A percentile compares a stretch with the other conserved stretches of the same genome.
These are phyloP conservation scores for Ia io DNA, from an alignment of 2,113 vertebrate species.

Conservation along the genomic window DNA sequence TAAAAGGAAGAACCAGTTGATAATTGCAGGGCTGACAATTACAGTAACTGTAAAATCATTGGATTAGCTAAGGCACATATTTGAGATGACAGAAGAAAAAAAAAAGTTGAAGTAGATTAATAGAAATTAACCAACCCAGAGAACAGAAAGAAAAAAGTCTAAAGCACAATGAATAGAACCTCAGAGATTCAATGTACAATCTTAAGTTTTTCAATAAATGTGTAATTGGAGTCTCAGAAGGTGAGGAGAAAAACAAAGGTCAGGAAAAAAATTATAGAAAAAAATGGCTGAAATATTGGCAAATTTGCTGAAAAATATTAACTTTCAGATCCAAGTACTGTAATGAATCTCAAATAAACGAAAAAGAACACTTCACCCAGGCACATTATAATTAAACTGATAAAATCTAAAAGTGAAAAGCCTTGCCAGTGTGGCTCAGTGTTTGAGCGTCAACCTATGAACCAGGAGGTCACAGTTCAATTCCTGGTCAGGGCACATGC, in stretches of 20 bases:
- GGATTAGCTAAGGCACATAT: background rate
- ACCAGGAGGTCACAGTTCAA: too few species aligned
- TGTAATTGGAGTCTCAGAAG: background rate
- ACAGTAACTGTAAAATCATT: background rate
- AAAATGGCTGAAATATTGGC: background rate
- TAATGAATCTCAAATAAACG: background rate
- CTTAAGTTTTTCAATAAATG: background rate
- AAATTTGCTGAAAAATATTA: background rate
- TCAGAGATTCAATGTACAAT: background rate
- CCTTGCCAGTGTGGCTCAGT: too few species aligned
- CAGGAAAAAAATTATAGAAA: background rate
- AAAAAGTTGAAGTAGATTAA: slow-evolving; percentile 3
- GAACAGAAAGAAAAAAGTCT: background rate
- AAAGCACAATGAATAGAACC: background rate
- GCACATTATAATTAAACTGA: background rate
- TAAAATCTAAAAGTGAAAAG: background rate
- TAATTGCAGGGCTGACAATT: slow-evolving; percentile 31
- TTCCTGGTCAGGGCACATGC: too few species aligned
- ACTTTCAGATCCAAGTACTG: background rate
- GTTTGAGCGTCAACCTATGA: too few species aligned
- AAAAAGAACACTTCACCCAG: background rate
- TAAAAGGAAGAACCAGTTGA: background rate
- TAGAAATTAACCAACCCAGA: background rate
- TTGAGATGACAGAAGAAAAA: background rate
- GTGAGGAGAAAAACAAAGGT: background rate